Base-by-base conservation (phyloP, 2,888 invertebrate species). In the Microctonus aethiopoides region DNA sequence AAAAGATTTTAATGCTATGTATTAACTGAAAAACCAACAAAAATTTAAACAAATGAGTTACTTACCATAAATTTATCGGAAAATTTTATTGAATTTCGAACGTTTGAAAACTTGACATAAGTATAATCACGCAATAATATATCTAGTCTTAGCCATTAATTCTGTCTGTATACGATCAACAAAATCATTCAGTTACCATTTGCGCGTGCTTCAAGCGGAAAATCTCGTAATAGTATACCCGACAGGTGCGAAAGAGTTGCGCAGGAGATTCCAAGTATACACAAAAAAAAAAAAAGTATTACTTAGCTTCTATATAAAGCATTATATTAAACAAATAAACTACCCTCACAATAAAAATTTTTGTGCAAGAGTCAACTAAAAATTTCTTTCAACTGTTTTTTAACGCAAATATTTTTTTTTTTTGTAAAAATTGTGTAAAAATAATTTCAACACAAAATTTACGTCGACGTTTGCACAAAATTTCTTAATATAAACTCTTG, bases 161-260 rank as follows among this genome's bases (percentile, higher is more conserved):
- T 34, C 72, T 74, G 63, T 36, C 11, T 36, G 11, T 51, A 22
- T 71, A 57, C 68, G 68, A 67, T 72, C 64, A n/a, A 57, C 51
- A 56, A 59, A 39, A 36, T 60, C 22, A 56, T 60, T 41, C 29
- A 60, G 60, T 71, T 67, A 67, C 59, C 41, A 13, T 13, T 41
- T 41, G 61, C 59, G 71, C 39, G 11, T 65, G 70, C 39, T 39
- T 65, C 57, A 57, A 71, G 61, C 67, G 54, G 13, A 71, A 74
- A 72, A 68, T 72, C 69, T 52, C 64, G 71, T 67, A 72, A 74
- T 70, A 72, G 71, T 67, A 61, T 70, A 68, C 68, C n/a, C n/a
- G 72, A 67, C 71, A 74, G 74, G 74, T 74, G 74, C 71, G 72
- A 74, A 74, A 71, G 56, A 46, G 60, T 72, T 72, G 72, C 74